Evolutionary conservation across 2,888 invertebrate species (phyloP).

Genomic region (Pollenia amentaria): DNA sequence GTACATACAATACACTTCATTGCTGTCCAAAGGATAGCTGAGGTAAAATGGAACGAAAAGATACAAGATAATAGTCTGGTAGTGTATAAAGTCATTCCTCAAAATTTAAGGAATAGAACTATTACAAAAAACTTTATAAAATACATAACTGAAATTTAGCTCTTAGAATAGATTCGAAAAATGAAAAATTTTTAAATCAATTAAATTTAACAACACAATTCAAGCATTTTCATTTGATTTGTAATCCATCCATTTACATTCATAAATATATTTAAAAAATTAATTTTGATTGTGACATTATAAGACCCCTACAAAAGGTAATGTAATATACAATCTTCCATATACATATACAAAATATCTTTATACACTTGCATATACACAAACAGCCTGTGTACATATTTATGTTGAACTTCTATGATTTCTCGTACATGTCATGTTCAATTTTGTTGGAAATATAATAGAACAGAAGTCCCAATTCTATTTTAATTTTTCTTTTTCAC

Average conservation of each 20-base stretch:
- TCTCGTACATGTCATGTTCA: conserved; percentile 47
- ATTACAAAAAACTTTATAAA: no score
- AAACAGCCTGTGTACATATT: neutral
- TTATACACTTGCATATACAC: neutral
- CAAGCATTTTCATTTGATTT: neutral
- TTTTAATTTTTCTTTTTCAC: conserved; percentile 20
- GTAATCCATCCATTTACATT: neutral
- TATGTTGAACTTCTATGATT: conserved; percentile 29
- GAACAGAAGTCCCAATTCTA: conserved; percentile 48
- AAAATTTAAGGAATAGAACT: no score
- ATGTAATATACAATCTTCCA: neutral
- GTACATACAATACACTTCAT: no score
- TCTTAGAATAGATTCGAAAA: no score
- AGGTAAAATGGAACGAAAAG: no score
- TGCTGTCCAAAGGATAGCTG: no score
- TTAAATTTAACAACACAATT: no score
- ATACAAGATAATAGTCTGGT: no score
- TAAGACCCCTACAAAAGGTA: neutral
- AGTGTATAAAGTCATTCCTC: no score
- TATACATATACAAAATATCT: neutral
- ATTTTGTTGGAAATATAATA: conserved; percentile 57
- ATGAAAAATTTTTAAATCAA: no score
- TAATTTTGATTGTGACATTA: conserved; percentile 7
- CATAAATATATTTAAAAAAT: neutral
- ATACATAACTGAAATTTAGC: no score